Base-by-base conservation (phyloP, 2,888 invertebrate species). In the Lycaena phlaeas region DNA sequence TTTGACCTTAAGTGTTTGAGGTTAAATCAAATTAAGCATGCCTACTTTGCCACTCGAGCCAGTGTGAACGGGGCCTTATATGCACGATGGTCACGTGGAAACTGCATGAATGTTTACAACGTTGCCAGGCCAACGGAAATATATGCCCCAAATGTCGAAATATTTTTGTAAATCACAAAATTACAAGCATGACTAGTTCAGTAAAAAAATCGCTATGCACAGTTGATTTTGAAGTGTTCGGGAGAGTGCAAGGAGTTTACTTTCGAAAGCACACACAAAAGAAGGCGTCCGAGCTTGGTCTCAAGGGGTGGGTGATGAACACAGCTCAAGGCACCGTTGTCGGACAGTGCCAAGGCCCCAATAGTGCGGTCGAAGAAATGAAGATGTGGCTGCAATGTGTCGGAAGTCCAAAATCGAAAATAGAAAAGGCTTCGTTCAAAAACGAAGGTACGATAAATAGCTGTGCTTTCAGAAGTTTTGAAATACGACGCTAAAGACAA, bases 251-350 rank as follows among this genome's bases (percentile, higher is more conserved):
- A 77, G 88, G 88, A 52, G 85, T 84, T 41, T 79, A 61, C 49
- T 84, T 84, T 40, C 66, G 84, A 25, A 85, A 92, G 86, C 87
- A 88, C 57, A 92, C 92, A 0, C 87, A 90, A 58, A 79, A 78
- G 49, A 87, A 87, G 62, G 90, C 89, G 0, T 71, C 71, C 7
- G 86, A 87, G 50, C 70, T 92, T 10, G 88, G 88, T 1, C 56
- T 92, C 3, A 87, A 79, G 54, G 92, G 92, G 39, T 92, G 91
- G 90, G 91, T 91, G 49, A 90, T 88, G 89, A 93, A 93, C 57
- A 92, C 92, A 0, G 71, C 85, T 4, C 74, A 85, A 49, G 90
- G 89, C 0, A 92, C 92, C 0, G 92, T 92, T 0, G 66, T 88
- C 37, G 92, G 92, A 2, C 82, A 86, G 42, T 42, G 92, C 29